Evolutionary conservation across 2,797 vertebrate genomes (phyloP).

Genomic region (Astyanax mexicanus): DNA sequence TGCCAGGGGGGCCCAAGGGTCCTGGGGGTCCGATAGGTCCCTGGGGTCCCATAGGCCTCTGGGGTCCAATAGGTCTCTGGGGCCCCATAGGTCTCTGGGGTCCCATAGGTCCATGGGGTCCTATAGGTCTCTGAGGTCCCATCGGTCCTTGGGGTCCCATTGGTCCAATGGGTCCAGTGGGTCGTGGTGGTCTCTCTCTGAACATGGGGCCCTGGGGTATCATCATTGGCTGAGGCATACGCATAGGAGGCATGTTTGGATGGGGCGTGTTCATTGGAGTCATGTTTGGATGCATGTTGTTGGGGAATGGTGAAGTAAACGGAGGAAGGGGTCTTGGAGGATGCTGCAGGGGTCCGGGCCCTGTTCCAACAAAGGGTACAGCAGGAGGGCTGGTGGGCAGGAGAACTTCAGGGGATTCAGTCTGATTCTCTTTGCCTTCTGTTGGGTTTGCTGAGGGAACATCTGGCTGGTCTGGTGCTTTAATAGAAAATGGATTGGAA

Average conservation of each 20-base stretch:
- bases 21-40: slow-evolving; percentile 51
- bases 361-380: background rate
- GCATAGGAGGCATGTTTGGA: slow-evolving; percentile 62
- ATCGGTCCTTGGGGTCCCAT: slow-evolving; percentile 44
- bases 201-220: slow-evolving; percentile 65
- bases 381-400: background rate
- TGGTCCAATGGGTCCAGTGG: slow-evolving; percentile 37
- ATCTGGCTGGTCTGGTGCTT: background rate
- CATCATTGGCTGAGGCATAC: slow-evolving; percentile 64
- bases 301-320: slow-evolving; percentile 67
- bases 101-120: slow-evolving; percentile 57
- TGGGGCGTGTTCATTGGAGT: slow-evolving; percentile 45
- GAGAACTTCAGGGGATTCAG: background rate
- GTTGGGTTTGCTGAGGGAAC: background rate
- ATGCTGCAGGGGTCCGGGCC: slow-evolving; percentile 57
- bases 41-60: slow-evolving; percentile 33
- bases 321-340: slow-evolving; percentile 56
- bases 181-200: slow-evolving; percentile 32
- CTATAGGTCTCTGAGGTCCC: slow-evolving; percentile 51
- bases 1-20: slow-evolving; percentile 28
- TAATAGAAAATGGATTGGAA: too few species aligned
- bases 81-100: slow-evolving; percentile 64
- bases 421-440: background rate
- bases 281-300: slow-evolving; percentile 62
- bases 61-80: slow-evolving; percentile 42